Base-by-base conservation (phyloP, 2,113 vertebrate species). In the Crotalus tigris region DNA sequence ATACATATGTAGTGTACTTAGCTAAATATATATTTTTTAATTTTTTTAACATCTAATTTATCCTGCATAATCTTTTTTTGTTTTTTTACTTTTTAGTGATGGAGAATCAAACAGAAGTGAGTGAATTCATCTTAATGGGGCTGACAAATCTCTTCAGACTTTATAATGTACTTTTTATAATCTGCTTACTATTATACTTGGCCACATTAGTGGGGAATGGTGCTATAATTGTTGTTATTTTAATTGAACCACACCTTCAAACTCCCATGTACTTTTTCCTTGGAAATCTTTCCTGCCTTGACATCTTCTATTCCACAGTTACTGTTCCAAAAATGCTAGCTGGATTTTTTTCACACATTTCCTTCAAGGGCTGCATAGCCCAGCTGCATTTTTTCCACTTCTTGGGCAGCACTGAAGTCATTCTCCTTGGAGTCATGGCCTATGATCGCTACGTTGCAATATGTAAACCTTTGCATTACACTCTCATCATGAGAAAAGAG, bases 241-340 rank as follows among this genome's bases (percentile, higher is more conserved):
- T 91, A 81, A 17, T 88, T 5, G 93, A 97, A 89, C 61, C 89
- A 5, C 12, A 1, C 13, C 96, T 97, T 33, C 96, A 97, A 69
- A 96, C 94, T 0, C 96, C 94, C 0, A 95, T 95, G 96, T 97
- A 96, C 55, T 97, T 97, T 93, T 96, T 97, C 88, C 94, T 97
- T 87, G 93, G 92, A 64, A 96, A 96, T 12, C 91, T 97, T 9
- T 96, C 95, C 33, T 75, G 94, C 58, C 86, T 96, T 59, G 96
- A 96, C 9, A 88, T 96, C 11, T 96, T 93, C 64, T 96, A 89
- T 64, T 94, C 94, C 12, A 94, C 93, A 0, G 95, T 90, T 24
- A 94, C 95, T 3, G 33, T 95, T n/a, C 95, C 96, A 49, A 96
- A 96, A 93, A 93, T 96, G 90, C 2, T 95, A 85, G 33, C 46